Percentiles rank a stretch among this genome's conserved stretches.
Conservation (phyloP, 2,797 vertebrate species). For the Rhinogobio ventralis region DNA sequence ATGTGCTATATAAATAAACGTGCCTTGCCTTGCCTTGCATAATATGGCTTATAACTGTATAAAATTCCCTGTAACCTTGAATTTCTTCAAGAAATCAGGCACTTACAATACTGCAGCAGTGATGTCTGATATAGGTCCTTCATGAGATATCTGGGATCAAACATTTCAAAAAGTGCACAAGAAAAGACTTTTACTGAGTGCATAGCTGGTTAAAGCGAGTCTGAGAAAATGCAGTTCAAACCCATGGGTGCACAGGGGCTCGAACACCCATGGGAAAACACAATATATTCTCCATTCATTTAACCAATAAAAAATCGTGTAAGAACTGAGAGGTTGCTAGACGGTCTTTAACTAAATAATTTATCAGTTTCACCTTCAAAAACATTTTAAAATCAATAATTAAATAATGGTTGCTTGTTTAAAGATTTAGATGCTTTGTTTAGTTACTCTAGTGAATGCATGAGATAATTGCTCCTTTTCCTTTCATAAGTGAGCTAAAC, state of each 20-base stretch:
- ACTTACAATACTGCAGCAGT: not conserved
- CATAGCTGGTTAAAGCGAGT: slow-evolving; percentile 6
- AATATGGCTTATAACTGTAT: not conserved
- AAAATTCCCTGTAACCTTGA: not conserved
- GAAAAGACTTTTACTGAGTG: slow-evolving; percentile 6
- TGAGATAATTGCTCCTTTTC: slow-evolving; percentile 4
- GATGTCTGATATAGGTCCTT: not conserved
- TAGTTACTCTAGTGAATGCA: slow-evolving; percentile 1
- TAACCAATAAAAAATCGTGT: too few relatives aligned
- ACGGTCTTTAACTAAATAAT: not conserved
- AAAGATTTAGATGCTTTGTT: not conserved
- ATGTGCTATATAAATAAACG: too few relatives aligned
- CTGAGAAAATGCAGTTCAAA: too few relatives aligned
- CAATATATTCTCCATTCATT: too few relatives aligned
- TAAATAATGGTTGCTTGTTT: not conserved
- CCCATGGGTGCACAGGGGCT: too few relatives aligned
- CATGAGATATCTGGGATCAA: not conserved
- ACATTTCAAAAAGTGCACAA: not conserved
- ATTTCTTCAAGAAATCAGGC: not conserved
- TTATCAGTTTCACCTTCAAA: not conserved
- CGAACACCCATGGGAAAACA: too few relatives aligned
- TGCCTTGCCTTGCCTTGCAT: too few relatives aligned
- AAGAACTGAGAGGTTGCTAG: not conserved
- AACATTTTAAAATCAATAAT: not conserved
- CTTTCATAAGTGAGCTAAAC: not conserved